Evolutionary conservation across 2,888 invertebrate species (phyloP).

Genomic region (Zygogramma bicolorata): DNA sequence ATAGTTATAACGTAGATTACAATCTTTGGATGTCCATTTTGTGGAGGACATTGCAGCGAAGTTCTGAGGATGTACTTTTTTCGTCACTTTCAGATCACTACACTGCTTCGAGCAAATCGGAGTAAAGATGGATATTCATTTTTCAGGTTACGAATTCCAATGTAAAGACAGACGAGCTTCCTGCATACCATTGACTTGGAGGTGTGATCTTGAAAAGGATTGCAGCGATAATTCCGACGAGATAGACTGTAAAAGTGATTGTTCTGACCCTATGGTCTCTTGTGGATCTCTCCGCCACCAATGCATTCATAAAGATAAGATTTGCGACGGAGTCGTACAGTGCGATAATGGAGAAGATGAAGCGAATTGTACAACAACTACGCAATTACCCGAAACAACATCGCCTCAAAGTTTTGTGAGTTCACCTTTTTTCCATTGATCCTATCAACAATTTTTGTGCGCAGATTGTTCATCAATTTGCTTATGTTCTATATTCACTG

Average conservation of each 20-base stretch:
- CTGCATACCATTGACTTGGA: constrained; percentile 82
- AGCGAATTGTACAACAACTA: constrained; percentile 72
- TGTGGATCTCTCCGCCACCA: constrained; percentile 68
- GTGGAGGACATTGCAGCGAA: too few relatives aligned
- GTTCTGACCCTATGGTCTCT: constrained; percentile 80
- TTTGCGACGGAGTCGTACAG: constrained; percentile 86
- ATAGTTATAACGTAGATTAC: too few relatives aligned
- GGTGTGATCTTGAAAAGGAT: constrained; percentile 86
- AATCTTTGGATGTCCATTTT: too few relatives aligned
- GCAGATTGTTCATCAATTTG: too few relatives aligned
- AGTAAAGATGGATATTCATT: not conserved
- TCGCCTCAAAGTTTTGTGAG: not conserved
- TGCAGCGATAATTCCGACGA: constrained; percentile 85
- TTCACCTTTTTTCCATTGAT: not conserved
- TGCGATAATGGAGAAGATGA: constrained; percentile 81
- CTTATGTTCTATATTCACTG: too few relatives aligned
- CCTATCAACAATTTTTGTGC: too few relatives aligned
- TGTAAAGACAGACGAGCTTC: constrained; percentile 70
- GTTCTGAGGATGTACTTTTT: too few relatives aligned
- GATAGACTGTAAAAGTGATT: constrained; percentile 75
- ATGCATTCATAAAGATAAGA: constrained; percentile 82
- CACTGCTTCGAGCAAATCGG: too few relatives aligned
- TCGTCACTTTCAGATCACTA: too few relatives aligned
- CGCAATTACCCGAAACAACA: not conserved
- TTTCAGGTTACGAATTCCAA: constrained; percentile 70